phyloP scores from a whole-genome alignment of 2,888 invertebrate genomes.

The Sesia apiformis region DNA sequence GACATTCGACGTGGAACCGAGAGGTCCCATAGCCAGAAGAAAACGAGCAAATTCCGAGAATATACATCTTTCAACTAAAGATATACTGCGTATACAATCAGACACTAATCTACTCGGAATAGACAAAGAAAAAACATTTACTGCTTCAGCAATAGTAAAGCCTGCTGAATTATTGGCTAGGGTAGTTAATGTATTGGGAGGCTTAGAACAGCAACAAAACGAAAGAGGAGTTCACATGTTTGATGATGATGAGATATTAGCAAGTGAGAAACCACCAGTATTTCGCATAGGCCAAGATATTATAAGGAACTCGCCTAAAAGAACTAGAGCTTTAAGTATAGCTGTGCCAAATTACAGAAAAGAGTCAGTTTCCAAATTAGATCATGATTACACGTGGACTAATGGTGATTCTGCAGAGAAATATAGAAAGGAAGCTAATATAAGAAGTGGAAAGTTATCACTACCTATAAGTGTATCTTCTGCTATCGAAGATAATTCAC shows the following conservation, averaged over 20 bases:
- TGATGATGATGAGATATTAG: constrained; percentile 82
- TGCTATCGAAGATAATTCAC: constrained; percentile 19
- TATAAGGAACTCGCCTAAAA: constrained; percentile 44
- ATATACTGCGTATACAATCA: constrained; percentile 79
- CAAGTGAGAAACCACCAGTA: constrained; percentile 75
- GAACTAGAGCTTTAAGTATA: constrained; percentile 79
- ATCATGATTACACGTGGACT: constrained; percentile 79
- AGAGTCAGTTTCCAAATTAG: constrained; percentile 49
- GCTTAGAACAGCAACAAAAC: constrained; percentile 62
- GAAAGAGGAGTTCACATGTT: constrained; percentile 79
- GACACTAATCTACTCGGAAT: constrained; percentile 86
- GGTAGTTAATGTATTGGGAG: constrained; percentile 85
- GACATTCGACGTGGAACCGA: constrained; percentile 74
- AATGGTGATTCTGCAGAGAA: constrained; percentile 77
- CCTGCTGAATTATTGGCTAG: constrained; percentile 84
- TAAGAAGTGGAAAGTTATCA: constrained; percentile 57
- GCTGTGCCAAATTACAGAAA: constrained; percentile 62
- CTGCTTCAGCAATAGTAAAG: constrained; percentile 80
- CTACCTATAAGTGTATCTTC: constrained; percentile 36
- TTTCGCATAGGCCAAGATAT: constrained; percentile 74
- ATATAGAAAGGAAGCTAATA: constrained; percentile 67
- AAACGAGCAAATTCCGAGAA: constrained; percentile 80
- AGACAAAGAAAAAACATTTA: constrained; percentile 85
- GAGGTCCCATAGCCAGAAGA: constrained; percentile 59
- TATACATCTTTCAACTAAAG: constrained; percentile 58